phyloP scores from a whole-genome alignment of 2,888 invertebrate genomes.

The Mesorhabditis spiculigera region DNA sequence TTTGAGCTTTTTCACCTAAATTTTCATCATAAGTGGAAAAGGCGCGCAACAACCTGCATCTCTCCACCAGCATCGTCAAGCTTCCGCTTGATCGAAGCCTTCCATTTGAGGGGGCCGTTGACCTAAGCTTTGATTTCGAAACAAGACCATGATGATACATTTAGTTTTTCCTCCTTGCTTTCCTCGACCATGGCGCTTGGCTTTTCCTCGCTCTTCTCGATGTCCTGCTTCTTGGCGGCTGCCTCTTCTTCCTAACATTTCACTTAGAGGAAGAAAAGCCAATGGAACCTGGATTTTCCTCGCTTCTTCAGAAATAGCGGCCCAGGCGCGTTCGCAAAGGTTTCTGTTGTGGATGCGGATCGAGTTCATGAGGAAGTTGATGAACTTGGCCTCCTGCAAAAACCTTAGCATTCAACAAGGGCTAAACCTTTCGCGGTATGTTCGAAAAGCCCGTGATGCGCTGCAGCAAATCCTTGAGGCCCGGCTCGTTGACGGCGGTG shows the following conservation, averaged over 20 bases:
- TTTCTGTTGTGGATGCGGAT: slow-evolving; percentile 26
- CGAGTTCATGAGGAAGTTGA: slow-evolving; percentile 52
- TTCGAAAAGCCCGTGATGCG: slow-evolving; percentile 40
- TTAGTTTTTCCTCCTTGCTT: slow-evolving; percentile 13
- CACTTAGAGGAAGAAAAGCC: slow-evolving; percentile 9
- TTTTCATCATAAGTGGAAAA: slow-evolving; percentile 4
- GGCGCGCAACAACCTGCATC: slow-evolving; percentile 22
- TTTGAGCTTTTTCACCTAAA: slow-evolving; percentile 28
- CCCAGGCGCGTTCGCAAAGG: slow-evolving; percentile 37
- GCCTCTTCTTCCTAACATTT: slow-evolving; percentile 18
- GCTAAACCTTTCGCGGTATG: slow-evolving; percentile 45
- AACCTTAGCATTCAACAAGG: not conserved
- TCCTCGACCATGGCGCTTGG: slow-evolving; percentile 9
- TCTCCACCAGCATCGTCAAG: slow-evolving; percentile 39
- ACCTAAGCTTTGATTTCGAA: not conserved
- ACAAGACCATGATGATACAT: too few species aligned
- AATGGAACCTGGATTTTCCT: slow-evolving; percentile 37
- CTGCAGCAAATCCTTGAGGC: slow-evolving; percentile 39
- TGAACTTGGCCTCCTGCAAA: slow-evolving; percentile 48
- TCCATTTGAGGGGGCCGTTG: slow-evolving; percentile 36
- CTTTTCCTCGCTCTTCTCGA: slow-evolving; percentile 12
- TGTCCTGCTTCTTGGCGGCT: slow-evolving; percentile 21
- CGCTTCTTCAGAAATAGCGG: slow-evolving; percentile 40
- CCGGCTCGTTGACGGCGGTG: slow-evolving; percentile 34
- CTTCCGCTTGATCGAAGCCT: slow-evolving; percentile 40